Percentiles rank a stretch among this genome's conserved stretches.
These are phyloP conservation scores for Tapirus indicus DNA, from an alignment of 2,797 vertebrate species.

Conservation along the genomic window DNA sequence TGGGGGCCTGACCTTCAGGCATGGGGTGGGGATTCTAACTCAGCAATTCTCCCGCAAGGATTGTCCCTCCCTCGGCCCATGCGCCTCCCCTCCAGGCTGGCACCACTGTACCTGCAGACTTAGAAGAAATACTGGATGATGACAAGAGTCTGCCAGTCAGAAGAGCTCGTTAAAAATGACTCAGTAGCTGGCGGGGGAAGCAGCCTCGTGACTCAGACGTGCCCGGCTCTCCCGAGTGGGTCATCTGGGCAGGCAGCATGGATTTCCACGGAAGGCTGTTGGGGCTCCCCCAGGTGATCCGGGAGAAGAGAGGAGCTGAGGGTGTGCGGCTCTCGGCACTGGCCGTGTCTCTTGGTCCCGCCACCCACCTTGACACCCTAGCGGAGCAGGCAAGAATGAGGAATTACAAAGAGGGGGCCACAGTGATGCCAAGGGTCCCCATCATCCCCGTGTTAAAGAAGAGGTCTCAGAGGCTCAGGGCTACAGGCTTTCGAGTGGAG, in stretches of 20 bases:
- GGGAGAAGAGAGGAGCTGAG: background rate
- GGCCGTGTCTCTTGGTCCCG: background rate
- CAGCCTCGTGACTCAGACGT: fast-evolving
- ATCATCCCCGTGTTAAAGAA: background rate
- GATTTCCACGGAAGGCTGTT: background rate
- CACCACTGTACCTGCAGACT: fast-evolving
- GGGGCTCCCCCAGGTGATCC: background rate
- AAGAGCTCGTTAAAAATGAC: background rate
- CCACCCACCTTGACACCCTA: fast-evolving
- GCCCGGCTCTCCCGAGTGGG: background rate
- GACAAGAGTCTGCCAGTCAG: background rate
- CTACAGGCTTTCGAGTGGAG: too few species aligned
- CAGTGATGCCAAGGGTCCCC: fast-evolving
- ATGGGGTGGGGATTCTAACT: too few species aligned
- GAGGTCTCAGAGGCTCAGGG: too few species aligned
- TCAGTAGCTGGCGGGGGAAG: background rate
- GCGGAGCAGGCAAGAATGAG: background rate
- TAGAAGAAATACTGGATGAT: too few species aligned
- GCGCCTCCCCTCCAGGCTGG: background rate
- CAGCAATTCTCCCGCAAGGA: fast-evolving
- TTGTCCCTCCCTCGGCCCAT: fast-evolving
- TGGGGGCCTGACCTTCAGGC: background rate
- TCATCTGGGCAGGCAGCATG: too few species aligned
- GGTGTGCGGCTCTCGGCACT: background rate
- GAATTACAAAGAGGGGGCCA: background rate